Conservation (phyloP, 2,113 vertebrate genomes). For the Psophia crepitans region DNA sequence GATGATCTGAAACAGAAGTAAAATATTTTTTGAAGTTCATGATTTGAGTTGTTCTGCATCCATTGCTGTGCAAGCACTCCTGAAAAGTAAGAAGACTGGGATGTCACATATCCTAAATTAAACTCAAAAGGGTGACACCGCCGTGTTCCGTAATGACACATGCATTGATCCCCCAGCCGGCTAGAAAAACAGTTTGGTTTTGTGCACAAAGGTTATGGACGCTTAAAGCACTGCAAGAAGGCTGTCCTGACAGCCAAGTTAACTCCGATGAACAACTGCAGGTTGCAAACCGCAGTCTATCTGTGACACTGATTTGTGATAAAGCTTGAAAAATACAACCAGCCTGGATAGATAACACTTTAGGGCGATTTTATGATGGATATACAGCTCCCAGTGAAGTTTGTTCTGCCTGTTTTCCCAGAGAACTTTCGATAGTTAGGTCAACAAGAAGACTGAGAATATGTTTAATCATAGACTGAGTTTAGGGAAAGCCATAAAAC, state of each 20-base stretch:
- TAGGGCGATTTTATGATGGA: neutral
- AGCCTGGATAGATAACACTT: neutral
- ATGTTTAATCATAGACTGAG: neutral
- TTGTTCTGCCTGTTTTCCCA: neutral
- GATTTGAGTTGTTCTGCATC: neutral
- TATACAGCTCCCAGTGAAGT: conserved; percentile 8
- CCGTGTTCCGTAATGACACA: neutral
- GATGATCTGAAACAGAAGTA: conserved; percentile 76
- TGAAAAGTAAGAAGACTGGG: neutral
- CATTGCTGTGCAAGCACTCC: neutral
- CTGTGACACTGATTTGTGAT: conserved; percentile 15
- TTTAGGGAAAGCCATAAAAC: neutral
- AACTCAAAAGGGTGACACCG: neutral
- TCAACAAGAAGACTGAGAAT: neutral
- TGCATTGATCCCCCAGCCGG: neutral
- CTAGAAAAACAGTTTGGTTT: neutral
- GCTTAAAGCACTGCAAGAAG: neutral
- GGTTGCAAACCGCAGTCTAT: neutral
- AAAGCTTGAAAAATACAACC: conserved; percentile 31
- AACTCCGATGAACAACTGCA: neutral
- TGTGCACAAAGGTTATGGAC: neutral
- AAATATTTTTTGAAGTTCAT: neutral
- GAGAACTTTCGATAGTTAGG: neutral
- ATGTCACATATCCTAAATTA: neutral
- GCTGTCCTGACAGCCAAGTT: conserved; percentile 3